phyloP scores from a whole-genome alignment of 2,797 vertebrate genomes.

The Crenichthys baileyi region DNA sequence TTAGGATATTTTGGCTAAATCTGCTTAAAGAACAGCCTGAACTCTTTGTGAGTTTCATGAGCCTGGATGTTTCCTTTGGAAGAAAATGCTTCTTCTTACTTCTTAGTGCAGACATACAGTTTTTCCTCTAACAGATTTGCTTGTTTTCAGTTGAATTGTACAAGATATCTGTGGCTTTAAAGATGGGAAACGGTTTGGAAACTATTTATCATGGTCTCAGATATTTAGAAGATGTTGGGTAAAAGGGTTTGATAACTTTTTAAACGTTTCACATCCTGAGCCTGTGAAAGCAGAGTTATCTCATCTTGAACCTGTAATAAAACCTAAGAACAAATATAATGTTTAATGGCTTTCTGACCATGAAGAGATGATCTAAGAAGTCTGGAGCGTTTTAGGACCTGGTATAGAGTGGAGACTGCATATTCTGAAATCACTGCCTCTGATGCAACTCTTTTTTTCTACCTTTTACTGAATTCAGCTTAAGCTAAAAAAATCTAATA shows the following conservation, averaged over 20 bases:
- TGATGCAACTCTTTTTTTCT: not conserved
- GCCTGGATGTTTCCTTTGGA: not conserved
- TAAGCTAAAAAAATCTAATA: not conserved
- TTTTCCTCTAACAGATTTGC: not conserved
- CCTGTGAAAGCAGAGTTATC: conserved; percentile 3
- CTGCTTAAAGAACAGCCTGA: not conserved
- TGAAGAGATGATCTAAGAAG: not conserved
- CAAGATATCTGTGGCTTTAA: not conserved
- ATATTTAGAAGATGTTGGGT: not conserved
- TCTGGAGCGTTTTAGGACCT: not conserved
- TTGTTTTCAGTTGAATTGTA: not conserved
- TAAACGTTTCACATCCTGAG: not conserved
- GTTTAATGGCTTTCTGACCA: not conserved
- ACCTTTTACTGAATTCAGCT: not conserved
- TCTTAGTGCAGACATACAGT: not conserved
- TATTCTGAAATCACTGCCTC: not conserved
- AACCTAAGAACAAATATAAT: not conserved
- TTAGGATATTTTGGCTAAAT: not conserved
- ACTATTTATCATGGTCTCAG: not conserved
- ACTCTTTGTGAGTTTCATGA: not conserved
- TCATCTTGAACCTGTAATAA: conserved; percentile 6
- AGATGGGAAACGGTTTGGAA: too few relatives aligned
- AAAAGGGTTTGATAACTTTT: not conserved
- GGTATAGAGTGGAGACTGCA: not conserved
- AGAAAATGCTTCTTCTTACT: not conserved